Conservation (phyloP, 2,888 invertebrate genomes). For the Scaptomyza reducta region DNA sequence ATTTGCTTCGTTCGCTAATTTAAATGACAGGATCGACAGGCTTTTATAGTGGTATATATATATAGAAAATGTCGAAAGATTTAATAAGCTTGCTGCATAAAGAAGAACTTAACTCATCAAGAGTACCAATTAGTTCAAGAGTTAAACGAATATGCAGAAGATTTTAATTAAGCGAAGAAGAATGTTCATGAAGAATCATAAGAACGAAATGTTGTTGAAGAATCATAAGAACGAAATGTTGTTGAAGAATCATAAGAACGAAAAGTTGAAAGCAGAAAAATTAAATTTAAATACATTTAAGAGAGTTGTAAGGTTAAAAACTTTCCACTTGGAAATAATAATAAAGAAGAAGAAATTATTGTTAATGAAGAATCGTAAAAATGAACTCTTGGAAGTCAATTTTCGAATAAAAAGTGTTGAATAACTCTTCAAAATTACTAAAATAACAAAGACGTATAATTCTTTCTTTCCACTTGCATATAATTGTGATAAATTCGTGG, state of each 20-base stretch:
- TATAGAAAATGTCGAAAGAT: slow-evolving; percentile 5
- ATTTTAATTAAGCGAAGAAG: slow-evolving; percentile 4
- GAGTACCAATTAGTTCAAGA: slow-evolving; percentile 19
- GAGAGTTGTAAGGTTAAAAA: too few species aligned
- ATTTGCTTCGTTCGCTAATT: slow-evolving; percentile 36
- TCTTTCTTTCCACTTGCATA: slow-evolving; percentile 14
- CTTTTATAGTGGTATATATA: slow-evolving; percentile 5
- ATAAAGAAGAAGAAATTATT: too few species aligned
- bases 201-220: background rate
- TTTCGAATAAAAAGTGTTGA: too few species aligned
- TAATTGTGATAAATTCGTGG: background rate
- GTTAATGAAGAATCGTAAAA: too few species aligned
- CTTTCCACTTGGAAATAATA: too few species aligned
- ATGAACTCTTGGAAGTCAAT: too few species aligned
- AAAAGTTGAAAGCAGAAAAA: background rate
- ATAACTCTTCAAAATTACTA: too few species aligned
- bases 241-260: background rate
- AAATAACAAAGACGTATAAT: too few species aligned
- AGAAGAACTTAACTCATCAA: slow-evolving; percentile 7
- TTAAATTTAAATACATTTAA: too few species aligned
- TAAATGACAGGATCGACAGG: slow-evolving; percentile 46
- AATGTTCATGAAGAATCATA: background rate
- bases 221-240: background rate
- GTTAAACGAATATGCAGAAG: background rate
- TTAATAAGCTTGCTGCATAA: slow-evolving; percentile 22